Conservation (phyloP, 1,140 invertebrate genomes). For the Himalopsyche phryganea region DNA sequence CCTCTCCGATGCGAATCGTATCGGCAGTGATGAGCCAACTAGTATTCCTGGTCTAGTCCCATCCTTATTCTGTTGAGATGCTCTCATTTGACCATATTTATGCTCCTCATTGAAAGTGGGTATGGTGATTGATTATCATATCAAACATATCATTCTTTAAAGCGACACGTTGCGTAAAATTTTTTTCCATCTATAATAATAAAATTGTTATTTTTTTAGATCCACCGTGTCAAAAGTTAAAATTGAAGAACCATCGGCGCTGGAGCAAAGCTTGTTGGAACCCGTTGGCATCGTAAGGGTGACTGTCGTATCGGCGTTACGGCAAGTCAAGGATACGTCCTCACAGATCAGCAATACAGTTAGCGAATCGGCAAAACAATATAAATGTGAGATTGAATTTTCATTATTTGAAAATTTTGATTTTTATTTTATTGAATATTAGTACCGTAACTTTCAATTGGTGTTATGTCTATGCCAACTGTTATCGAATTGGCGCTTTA, state of each 20-base stretch:
- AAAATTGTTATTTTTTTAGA: slow-evolving; percentile 33
- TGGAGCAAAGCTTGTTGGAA: slow-evolving; percentile 39
- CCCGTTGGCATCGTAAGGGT: slow-evolving; percentile 43
- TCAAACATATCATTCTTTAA: too few relatives aligned
- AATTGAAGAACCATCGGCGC: slow-evolving; percentile 38
- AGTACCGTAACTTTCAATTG: background rate
- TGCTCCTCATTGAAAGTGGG: too few relatives aligned
- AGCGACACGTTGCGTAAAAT: background rate
- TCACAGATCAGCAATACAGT: slow-evolving; percentile 41
- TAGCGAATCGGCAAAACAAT: slow-evolving; percentile 42
- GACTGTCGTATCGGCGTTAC: slow-evolving; percentile 38
- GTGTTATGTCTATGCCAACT: background rate
- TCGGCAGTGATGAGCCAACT: too few relatives aligned
- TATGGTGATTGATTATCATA: too few relatives aligned
- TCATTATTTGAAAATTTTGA: background rate
- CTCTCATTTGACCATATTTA: too few relatives aligned
- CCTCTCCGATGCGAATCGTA: too few relatives aligned
- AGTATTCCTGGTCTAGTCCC: too few relatives aligned
- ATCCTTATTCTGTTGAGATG: too few relatives aligned
- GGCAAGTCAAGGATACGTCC: slow-evolving; percentile 41
- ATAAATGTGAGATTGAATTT: slow-evolving; percentile 41
- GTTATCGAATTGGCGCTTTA: background rate
- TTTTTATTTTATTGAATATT: background rate
- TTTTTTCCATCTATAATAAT: background rate
- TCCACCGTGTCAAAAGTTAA: slow-evolving; percentile 38